Evolutionary conservation across 2,797 vertebrate genomes (phyloP), one percentile per base, ranked within the genome.

Genomic region (Falco peregrinus): DNA sequence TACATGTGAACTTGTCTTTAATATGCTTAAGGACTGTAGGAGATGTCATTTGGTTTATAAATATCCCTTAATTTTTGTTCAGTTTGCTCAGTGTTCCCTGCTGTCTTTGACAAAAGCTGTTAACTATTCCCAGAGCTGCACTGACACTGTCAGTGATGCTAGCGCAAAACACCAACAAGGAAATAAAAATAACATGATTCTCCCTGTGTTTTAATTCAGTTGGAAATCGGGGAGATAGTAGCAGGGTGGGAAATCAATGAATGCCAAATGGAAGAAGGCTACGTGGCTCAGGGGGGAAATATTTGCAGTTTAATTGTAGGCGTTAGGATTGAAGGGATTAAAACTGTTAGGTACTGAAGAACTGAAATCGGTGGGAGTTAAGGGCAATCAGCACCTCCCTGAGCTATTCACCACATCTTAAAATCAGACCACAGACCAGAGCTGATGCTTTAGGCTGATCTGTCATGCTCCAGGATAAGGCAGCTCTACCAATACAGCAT

Each of bases 141-240:
- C 33, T 77, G 83, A 95, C 60, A 84, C 84, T 87, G 43, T 59
- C 93, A 84, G 7, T 80, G 91, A 61, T 26, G 15, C 31, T 18
- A 73, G 41, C 37, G 77, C 48, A 83, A 74, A 86, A 54, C 43
- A 74, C 50, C 70, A 89, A 76, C 60, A 80, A 78, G 65, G 90
- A 94, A 91, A 91, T 89, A 95, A 92, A 95, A 96, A 89, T 69
- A 96, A 83, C 45, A 65, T 39, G 39, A 86, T 78, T 90, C 48
- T 87, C 33, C 33, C 24, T 60, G 45, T 71, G 12, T 88, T 91
- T 95, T 91, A 94, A 64, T 95, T 90, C 60, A 50, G 41, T 4
- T 81, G 79, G 64, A 93, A 94, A 78, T 77, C 9, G 17, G 26
- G 11, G 33, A 90, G 51, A 80, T 50, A 61, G 84, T 56, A 91